These are phyloP conservation scores for Agriopis leucophaearia DNA, from an alignment of 2,888 invertebrate genomes.

Conservation along the genomic window DNA sequence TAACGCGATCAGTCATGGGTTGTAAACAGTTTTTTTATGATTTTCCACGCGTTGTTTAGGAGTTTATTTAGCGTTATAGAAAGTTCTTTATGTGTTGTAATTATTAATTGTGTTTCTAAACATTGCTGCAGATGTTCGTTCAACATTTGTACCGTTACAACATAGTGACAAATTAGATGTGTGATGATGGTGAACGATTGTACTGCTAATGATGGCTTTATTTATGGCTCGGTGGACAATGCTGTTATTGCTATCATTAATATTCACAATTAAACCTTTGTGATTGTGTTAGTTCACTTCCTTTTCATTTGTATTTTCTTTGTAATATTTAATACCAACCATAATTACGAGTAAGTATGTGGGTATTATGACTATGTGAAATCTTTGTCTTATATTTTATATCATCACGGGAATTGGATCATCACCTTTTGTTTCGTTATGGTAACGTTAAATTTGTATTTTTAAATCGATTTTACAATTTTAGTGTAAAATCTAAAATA, in stretches of 20 bases:
- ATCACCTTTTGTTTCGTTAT: too few relatives aligned
- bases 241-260: constrained; percentile 23
- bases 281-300: constrained; percentile 7
- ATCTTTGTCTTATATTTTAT: background rate
- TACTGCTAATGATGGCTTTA: constrained; percentile 48
- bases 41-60: constrained; percentile 80
- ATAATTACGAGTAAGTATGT: background rate
- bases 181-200: constrained; percentile 41
- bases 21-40: constrained; percentile 77
- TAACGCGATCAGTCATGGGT: constrained; percentile 75
- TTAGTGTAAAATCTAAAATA: too few relatives aligned
- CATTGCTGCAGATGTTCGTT: constrained; percentile 64
- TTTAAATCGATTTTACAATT: too few relatives aligned
- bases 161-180: constrained; percentile 62
- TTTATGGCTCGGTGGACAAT: constrained; percentile 48
- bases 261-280: constrained; percentile 26
- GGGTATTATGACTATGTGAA: background rate
- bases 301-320: background rate
- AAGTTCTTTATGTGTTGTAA: constrained; percentile 51
- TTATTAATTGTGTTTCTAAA: constrained; percentile 66
- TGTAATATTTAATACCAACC: background rate
- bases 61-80: constrained; percentile 69
- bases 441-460: too few relatives aligned
- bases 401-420: too few relatives aligned
- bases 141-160: constrained; percentile 51